phyloP scores from a whole-genome alignment of 2,113 vertebrate genomes.

The Symphodus melops region DNA sequence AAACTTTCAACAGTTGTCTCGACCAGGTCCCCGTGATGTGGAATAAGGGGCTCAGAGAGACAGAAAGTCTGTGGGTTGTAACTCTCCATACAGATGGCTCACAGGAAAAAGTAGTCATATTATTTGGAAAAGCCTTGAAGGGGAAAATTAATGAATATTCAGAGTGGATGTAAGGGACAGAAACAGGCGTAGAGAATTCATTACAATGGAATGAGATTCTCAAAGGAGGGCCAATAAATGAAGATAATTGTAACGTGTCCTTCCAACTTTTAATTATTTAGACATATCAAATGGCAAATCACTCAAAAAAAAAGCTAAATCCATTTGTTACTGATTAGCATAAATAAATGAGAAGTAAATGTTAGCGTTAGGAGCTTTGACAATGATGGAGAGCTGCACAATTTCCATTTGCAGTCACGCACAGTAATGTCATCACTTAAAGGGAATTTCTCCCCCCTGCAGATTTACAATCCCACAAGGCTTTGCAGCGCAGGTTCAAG shows the following conservation, averaged over 20 bases:
- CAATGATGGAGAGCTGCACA: slow-evolving; percentile 46
- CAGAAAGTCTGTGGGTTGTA: slow-evolving; percentile 66
- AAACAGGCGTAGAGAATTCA: slow-evolving; percentile 46
- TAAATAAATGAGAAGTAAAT: slow-evolving; percentile 76
- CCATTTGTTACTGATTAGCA: slow-evolving; percentile 75
- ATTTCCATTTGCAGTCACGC: slow-evolving; percentile 71
- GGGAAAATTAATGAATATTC: slow-evolving; percentile 67
- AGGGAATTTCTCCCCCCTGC: slow-evolving; percentile 51
- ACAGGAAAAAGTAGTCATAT: slow-evolving; percentile 61
- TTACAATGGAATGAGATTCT: slow-evolving; percentile 56
- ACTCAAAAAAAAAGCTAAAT: background rate
- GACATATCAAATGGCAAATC: slow-evolving; percentile 52
- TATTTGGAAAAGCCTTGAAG: slow-evolving; percentile 65
- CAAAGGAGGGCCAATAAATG: slow-evolving; percentile 47
- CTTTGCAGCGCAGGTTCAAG: slow-evolving; percentile 57
- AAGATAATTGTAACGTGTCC: slow-evolving; percentile 39
- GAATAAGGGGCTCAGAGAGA: slow-evolving; percentile 59
- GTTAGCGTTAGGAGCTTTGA: slow-evolving; percentile 55
- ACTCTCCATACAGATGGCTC: slow-evolving; percentile 52
- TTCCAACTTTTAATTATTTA: slow-evolving; percentile 64
- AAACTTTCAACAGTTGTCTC: slow-evolving; percentile 67
- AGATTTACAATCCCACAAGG: slow-evolving; percentile 58
- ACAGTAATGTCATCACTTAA: slow-evolving; percentile 62
- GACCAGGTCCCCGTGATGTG: slow-evolving; percentile 55
- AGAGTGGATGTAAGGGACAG: slow-evolving; percentile 47